Evolutionary conservation across 2,797 vertebrate genomes (phyloP), one percentile per base, ranked within the genome.

Genomic region (Xenopus petersii): DNA sequence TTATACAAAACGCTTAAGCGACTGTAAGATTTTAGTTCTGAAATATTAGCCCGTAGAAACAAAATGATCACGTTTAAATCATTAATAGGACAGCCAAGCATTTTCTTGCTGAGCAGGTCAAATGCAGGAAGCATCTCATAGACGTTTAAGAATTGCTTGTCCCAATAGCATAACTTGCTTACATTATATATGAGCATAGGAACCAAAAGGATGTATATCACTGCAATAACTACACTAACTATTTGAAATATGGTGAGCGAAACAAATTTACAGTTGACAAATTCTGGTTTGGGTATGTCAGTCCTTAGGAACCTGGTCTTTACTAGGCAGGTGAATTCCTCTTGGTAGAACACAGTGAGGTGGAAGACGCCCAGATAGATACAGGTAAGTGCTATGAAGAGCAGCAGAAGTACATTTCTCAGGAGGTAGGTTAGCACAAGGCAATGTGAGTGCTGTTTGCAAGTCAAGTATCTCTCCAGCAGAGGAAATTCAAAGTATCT

Each of bases 401-500:
- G 88, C 51, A 99, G 88, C 59, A 97, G 85, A 46, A 99, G 93
- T 74, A 96, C 89, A 70, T 98, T 95, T 36, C 93, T 87, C 83
- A 98, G 80, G 83, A 98, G 90, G 62, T 97, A 95, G 89, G 95
- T 91, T 83, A 90, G 89, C n/a, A 93, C 93, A 3, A 98, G 88
- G 80, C 92, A 92, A 69, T 97, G 95, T 63, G 96, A 90, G 0
- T 85, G 91, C 59, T 98, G 95, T 86, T 98, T 99, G 89, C 94
- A 94, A 56, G 89, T 85, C 87, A 99, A 88, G 87, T 98, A 98
- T 82, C 93, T 89, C 88, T 98, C 96, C 86, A 99, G 91, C 64
- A 99, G 84, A 0, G 97, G 95, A 83, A 97, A 99, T 83, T 99
- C 96, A 47, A 98, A 98, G 82, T 97, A 98, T 3, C 95, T 88